phyloP scores from a whole-genome alignment of 2,797 vertebrate species.

The Arctocebus calabarensis region DNA sequence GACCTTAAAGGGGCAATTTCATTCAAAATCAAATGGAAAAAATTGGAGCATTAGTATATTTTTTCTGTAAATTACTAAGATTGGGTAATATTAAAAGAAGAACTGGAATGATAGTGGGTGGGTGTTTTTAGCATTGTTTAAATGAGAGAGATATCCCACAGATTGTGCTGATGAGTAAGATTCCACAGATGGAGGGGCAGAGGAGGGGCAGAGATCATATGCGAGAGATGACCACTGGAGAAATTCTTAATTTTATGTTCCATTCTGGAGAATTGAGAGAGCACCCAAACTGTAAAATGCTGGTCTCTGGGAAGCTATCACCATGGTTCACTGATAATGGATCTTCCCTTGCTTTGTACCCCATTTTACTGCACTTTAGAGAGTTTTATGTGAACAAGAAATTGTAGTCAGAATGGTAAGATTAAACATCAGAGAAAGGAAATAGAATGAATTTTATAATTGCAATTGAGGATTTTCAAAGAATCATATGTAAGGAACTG shows the following conservation, averaged over 20 bases:
- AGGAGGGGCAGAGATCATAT: neutral
- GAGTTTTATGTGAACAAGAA: neutral
- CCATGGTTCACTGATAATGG: neutral
- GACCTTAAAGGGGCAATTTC: neutral
- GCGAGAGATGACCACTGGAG: neutral
- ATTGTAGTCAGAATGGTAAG: neutral
- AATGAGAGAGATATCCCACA: neutral
- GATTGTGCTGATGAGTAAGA: neutral
- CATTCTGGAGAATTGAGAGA: neutral
- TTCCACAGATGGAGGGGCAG: neutral
- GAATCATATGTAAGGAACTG: slow-evolving; percentile 30
- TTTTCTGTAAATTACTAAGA: neutral
- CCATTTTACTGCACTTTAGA: slow-evolving; percentile 29
- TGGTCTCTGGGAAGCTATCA: neutral
- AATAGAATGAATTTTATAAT: slow-evolving; percentile 63
- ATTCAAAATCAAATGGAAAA: neutral
- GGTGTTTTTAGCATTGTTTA: neutral
- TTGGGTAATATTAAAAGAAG: neutral
- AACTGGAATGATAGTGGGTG: neutral
- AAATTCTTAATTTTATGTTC: neutral
- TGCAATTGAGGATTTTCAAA: slow-evolving; percentile 47
- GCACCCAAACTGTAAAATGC: neutral
- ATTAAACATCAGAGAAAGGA: slow-evolving; percentile 49
- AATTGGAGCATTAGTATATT: neutral
- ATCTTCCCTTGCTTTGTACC: neutral